Base-by-base conservation (phyloP, 2,797 vertebrate species). In the Epinephelus awoara region DNA sequence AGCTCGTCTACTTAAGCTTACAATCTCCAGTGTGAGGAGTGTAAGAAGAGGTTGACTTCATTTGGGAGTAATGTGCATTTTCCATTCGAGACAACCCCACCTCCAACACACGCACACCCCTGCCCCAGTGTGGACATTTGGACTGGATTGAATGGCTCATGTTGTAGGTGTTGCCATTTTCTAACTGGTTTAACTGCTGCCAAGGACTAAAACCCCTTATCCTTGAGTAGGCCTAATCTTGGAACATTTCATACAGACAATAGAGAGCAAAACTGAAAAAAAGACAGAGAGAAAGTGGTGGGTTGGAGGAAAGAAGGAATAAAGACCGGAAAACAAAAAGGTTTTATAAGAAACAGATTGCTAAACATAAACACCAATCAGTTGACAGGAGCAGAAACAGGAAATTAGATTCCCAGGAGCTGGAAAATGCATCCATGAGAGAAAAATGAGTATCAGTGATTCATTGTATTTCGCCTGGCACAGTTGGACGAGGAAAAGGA, bases 281-380 rank as follows among this genome's bases (percentile, higher is more conserved):
- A 77, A 85, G 65, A 80, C 14, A 71, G 75, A 67, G 49, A 86
- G 75, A 73, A 58, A 56, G 46, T 23, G 58, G 50, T 44, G 69
- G 66, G 57, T 51, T 40, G 51, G 23, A 51, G 55, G 75, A 83
- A 67, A 84, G 82, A 74, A 71, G 82, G 63, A 86, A 82, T 85
- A 82, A 89, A 89, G 85, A 51, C 61, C 23, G 58, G 59, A 84
- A 90, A 92, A 86, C 63, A 84, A 85, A 91, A 87, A 80, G 82
- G 72, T 92, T 58, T 71, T 93, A 93, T 92, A 88, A 85, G 91
- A 94, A 95, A 95, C 94, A 96, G 93, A 95, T 92, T 93, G 69
- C 81, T 87, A 91, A 94, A 94, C 90, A 92, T 95, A 95, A 96
- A 95, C 94, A 96, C 92, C 89, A 94, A 95, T 95, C 93, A 94